Base-by-base conservation (phyloP, 2,888 invertebrate genomes). In the Leptura quadrifasciata region DNA sequence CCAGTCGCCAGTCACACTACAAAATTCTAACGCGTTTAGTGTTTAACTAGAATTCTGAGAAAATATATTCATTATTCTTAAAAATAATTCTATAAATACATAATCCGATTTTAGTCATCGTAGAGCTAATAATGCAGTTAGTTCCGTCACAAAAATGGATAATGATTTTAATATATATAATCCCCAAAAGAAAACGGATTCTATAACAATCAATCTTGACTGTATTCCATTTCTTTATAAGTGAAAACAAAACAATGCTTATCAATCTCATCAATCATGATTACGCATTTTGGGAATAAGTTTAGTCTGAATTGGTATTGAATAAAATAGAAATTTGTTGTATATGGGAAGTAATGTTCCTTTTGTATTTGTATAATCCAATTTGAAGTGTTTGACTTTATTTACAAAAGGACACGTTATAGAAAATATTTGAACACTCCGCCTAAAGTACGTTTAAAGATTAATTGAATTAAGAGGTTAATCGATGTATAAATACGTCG, bases 181-280 rank as follows among this genome's bases (percentile, higher is more conserved):
- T 63, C 63, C 63, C 39, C 24, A 63, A 63, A 61, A 63, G 20
- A 63, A 35, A 63, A 63, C 17, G 39, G 63, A 63, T 63, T 63
- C 63, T 54, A 27, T 31, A 55, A 57, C 27, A 27, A 31, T 68
- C 68, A 68, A 68, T 68, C 68, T 68, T 31, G 68, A 55, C 68
- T 55, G 18, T 54, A 55, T 55, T 31, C 31, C 5, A 63, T 63
- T 63, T 63, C 39, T 57, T 68, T 57, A n/a, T 68, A 54, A 55
- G 55, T 68, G 57, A 55, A 68, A 68, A 17, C 68, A 27, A 54
- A 57, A 68, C 54, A 57, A 39, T 39, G 21, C 52, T 65, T 57
- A 68, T 68, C 68, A 55, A 27, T 54, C 57, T 20, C 68, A 68
- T 68, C 68, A 18, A 68, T 68, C 68, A 68, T 57, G 68, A 68